phyloP scores from a whole-genome alignment of 2,888 invertebrate genomes.

The Nasonovia ribisnigri region DNA sequence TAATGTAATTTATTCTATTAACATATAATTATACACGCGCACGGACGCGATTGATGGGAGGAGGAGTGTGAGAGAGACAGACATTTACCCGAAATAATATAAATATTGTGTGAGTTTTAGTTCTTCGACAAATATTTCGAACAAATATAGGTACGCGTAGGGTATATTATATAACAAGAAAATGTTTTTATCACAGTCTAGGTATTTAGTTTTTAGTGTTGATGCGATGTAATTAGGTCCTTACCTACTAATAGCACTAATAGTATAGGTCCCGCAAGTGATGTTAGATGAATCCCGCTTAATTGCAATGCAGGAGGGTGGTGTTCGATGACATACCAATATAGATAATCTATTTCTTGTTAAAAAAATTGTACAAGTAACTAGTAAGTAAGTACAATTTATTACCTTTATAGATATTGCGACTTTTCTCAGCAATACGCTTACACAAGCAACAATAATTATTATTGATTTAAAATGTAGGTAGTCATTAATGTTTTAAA shows the following conservation, averaged over 20 bases:
- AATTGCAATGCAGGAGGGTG: not conserved
- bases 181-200: not conserved
- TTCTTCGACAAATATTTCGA: not conserved
- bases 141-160: not conserved
- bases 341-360: not conserved
- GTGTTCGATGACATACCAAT: not conserved
- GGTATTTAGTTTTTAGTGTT: not conserved
- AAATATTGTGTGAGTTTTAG: not conserved
- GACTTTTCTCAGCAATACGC: not conserved
- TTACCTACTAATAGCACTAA: not conserved
- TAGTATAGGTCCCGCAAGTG: not conserved
- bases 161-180: not conserved
- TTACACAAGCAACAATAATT: not conserved
- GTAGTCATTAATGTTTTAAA: not conserved
- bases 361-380: not conserved
- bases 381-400: not conserved
- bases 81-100: not conserved
- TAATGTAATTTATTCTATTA: constrained; percentile 46
- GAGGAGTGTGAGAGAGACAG: not conserved
- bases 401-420: not conserved
- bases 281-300: not conserved
- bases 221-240: not conserved
- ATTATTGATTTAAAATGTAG: not conserved
- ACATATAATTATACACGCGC: constrained; percentile 14
- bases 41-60: not conserved